These are phyloP conservation scores for Chrysodeixis includens DNA, from an alignment of 2,888 invertebrate genomes.

Conservation along the genomic window DNA sequence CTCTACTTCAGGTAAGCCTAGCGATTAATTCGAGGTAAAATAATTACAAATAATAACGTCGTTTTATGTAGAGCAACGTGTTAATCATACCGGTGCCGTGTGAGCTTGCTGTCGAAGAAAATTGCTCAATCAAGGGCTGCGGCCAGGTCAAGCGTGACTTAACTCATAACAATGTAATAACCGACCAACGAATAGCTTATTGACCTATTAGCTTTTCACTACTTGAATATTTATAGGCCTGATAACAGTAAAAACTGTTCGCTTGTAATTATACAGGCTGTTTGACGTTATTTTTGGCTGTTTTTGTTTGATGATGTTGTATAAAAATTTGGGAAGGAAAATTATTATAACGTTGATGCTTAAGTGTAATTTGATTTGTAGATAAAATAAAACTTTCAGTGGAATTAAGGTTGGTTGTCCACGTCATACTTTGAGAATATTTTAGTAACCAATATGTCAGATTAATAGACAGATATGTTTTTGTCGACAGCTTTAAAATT, in stretches of 20 bases:
- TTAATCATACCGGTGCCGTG: constrained; percentile 72
- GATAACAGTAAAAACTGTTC: constrained; percentile 60
- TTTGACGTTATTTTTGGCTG: constrained; percentile 39
- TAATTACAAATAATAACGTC: constrained; percentile 55
- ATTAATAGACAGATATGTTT: too few relatives aligned
- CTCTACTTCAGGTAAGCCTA: constrained; percentile 24
- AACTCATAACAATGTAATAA: constrained; percentile 76
- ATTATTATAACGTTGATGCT: constrained; percentile 33
- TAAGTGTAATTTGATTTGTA: constrained; percentile 21
- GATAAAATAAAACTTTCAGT: constrained; percentile 15
- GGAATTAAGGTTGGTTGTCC: neutral
- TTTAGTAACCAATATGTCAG: too few relatives aligned
- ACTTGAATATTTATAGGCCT: constrained; percentile 71
- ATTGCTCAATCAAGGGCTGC: constrained; percentile 77
- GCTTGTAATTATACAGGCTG: constrained; percentile 49
- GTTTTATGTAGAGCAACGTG: constrained; percentile 65
- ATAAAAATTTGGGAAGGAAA: constrained; percentile 32
- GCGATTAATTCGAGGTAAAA: constrained; percentile 47
- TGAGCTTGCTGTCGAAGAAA: constrained; percentile 74
- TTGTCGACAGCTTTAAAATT: too few relatives aligned
- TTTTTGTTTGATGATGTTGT: constrained; percentile 15
- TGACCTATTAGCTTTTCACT: constrained; percentile 76
- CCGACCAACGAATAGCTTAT: constrained; percentile 68
- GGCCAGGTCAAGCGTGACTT: constrained; percentile 75
- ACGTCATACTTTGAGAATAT: neutral